phyloP scores from a whole-genome alignment of 2,797 vertebrate species.

The Phaenicophaeus curvirostris region DNA sequence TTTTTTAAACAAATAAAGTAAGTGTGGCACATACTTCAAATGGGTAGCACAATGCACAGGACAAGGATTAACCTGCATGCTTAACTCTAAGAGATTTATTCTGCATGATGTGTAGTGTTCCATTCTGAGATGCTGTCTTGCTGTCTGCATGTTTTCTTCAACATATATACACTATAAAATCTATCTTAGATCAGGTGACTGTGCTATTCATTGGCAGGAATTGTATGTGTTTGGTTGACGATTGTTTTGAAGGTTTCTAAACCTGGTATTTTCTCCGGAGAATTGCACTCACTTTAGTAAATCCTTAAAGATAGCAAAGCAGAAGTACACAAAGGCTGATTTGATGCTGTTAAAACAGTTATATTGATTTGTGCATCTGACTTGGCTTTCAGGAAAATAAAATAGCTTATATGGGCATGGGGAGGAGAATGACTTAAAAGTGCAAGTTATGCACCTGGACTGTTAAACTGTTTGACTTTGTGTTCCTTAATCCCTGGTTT shows the following conservation, averaged over 20 bases:
- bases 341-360: background rate
- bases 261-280: background rate
- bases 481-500: slow-evolving; percentile 30
- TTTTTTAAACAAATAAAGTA: background rate
- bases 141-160: background rate
- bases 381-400: slow-evolving; percentile 11
- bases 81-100: background rate
- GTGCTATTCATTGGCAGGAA: background rate
- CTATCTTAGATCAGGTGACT: background rate
- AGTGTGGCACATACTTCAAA: background rate
- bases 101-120: background rate
- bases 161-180: background rate
- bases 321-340: background rate
- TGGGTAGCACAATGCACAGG: background rate
- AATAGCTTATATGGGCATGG: background rate
- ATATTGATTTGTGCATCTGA: background rate
- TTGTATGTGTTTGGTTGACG: background rate
- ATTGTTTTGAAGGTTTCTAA: slow-evolving; percentile 9
- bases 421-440: background rate
- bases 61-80: background rate
- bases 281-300: background rate
- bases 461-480: background rate
- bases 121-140: background rate
- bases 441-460: background rate
- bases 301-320: background rate